Evolutionary conservation across 2,888 invertebrate species (phyloP).

Genomic region (Digitonthophagus gazella): DNA sequence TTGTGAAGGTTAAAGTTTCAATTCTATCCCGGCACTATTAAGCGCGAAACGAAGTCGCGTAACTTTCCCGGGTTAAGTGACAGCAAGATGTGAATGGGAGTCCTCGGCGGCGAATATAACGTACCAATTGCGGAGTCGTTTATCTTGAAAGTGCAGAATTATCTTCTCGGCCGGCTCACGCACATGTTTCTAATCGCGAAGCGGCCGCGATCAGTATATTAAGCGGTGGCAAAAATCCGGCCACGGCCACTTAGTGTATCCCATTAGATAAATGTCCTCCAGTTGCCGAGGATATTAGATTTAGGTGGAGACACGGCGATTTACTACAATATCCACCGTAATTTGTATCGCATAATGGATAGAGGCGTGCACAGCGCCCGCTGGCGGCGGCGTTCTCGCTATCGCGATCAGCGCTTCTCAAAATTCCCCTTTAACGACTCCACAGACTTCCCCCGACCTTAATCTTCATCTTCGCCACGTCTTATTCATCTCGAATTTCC

Average conservation of each 20-base stretch:
- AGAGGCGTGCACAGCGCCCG: constrained; percentile 1
- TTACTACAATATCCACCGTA: constrained; percentile 15
- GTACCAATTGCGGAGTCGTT: neutral
- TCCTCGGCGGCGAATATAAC: neutral
- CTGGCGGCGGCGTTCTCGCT: neutral
- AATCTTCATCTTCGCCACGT: neutral
- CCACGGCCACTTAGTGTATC: constrained; percentile 15
- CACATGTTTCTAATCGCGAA: neutral
- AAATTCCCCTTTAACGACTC: neutral
- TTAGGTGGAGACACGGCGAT: constrained; percentile 11
- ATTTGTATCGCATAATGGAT: constrained; percentile 9
- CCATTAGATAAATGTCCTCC: constrained; percentile 18
- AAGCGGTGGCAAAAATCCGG: neutral
- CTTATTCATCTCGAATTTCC: neutral
- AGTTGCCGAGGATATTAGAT: constrained; percentile 11
- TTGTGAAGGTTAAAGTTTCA: neutral
- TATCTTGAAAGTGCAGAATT: constrained; percentile 15
- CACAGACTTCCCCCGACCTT: neutral
- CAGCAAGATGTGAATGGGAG: neutral
- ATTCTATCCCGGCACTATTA: neutral
- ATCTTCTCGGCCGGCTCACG: neutral
- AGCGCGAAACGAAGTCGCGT: neutral
- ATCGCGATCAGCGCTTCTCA: neutral
- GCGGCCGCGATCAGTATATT: neutral
- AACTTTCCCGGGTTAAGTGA: neutral